Base-by-base conservation (phyloP, 2,888 invertebrate species). In the Dinocampus coccinellae region DNA sequence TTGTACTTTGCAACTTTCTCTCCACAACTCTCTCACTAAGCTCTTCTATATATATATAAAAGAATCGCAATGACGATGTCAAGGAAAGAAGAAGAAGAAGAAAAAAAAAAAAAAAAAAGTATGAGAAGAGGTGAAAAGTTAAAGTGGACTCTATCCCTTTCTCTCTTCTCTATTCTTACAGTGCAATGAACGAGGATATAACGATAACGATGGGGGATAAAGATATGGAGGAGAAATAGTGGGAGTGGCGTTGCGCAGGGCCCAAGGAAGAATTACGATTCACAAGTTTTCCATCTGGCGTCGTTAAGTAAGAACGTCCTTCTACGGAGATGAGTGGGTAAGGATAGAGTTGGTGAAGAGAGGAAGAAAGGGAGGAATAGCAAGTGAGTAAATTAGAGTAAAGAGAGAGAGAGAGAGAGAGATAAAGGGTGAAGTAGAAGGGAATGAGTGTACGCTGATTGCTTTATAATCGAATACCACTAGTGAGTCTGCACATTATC, bases 391-490 rank as follows among this genome's bases (percentile, higher is more conserved):
- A 29, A 4, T 4, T 29, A 29, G 29, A 29, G 62, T 63, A 39
- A 24, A 42, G 42, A 36, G 36, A 10, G 10, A 1, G 10, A 36
- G 36, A 9, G 36, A 36, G 33, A 33, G 33, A 33, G 33, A 39
- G 39, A 39, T 3, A 9, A n/a, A 39, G 63, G 36, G 74, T 77
- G 78, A 77, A 7, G 7, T 29, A 4, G 29, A 29, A 29, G 29
- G 7, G 29, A 29, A 7, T 29, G 29, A 29, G 29, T 29, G 76
- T n/a, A n/a, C 79, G 79, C 81, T 83, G 83, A 83, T 83, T 81
- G 78, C 80, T 82, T 83, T 83, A 81, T 82, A 82, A 83, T 83
- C 81, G 82, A 81, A 83, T 82, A 77, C 79, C 76, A 75, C 77
- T 72, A 75, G 75, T 72, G 75, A 71, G 72, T 73, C 39, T 58